Evolutionary conservation across 1,140 invertebrate genomes (phyloP).

Genomic region (Camponotus pennsylvanicus): DNA sequence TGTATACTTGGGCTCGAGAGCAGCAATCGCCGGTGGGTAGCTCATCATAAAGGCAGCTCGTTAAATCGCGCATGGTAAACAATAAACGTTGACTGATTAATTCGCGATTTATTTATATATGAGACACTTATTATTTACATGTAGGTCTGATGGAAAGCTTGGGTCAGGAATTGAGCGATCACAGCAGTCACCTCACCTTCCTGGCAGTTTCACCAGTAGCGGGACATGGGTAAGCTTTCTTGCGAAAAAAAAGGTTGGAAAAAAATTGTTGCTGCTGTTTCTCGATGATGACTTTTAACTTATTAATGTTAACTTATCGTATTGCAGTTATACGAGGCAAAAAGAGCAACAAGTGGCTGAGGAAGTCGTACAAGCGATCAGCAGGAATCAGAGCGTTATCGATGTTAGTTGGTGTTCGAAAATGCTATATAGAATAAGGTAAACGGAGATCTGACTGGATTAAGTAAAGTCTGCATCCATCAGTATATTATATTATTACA

Average conservation of each 20-base stretch:
- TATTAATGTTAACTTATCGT: slow-evolving; percentile 26
- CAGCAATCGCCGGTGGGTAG: slow-evolving; percentile 79
- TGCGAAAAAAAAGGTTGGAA: background rate
- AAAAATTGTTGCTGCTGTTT: background rate
- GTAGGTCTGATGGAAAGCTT: slow-evolving; percentile 82
- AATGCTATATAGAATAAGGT: slow-evolving; percentile 79
- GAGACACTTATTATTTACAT: slow-evolving; percentile 66
- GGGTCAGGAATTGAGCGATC: slow-evolving; percentile 74
- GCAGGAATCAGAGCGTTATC: slow-evolving; percentile 77
- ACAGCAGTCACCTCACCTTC: slow-evolving; percentile 77
- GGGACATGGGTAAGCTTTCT: slow-evolving; percentile 70
- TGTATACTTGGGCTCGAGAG: slow-evolving; percentile 80
- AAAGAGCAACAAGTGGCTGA: slow-evolving; percentile 78
- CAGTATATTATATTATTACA: background rate
- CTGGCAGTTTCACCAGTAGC: slow-evolving; percentile 79
- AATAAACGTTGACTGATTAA: background rate
- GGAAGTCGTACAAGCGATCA: slow-evolving; percentile 79
- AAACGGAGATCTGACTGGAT: background rate
- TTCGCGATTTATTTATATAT: slow-evolving; percentile 16
- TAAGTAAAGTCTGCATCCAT: background rate
- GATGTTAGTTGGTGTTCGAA: slow-evolving; percentile 75
- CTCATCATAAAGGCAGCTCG: background rate
- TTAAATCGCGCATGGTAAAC: slow-evolving; percentile 16
- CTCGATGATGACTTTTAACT: slow-evolving; percentile 5
- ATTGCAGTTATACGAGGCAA: slow-evolving; percentile 66